Evolutionary conservation across 2,888 invertebrate species (phyloP).

Genomic region (Drosophila suboccidentalis): DNA sequence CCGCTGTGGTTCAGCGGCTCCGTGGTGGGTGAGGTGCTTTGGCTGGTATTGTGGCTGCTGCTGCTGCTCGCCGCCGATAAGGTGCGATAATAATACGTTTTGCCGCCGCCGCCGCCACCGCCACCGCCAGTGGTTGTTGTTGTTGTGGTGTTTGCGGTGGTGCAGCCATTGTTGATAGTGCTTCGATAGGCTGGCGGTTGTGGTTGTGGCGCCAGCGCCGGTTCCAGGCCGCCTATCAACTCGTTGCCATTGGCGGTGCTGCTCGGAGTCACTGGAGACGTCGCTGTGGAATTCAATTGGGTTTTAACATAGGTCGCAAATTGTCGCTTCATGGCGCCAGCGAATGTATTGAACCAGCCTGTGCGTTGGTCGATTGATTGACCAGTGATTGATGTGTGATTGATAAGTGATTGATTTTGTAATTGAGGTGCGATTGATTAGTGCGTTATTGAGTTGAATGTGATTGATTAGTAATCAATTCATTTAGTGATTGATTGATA

Average conservation of each 20-base stretch:
- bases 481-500: neutral
- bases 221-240: conserved; percentile 26
- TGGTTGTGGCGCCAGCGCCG: conserved; percentile 42
- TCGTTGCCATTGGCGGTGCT: conserved; percentile 29
- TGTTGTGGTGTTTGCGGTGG: conserved; percentile 24
- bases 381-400: neutral
- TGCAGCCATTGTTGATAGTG: conserved; percentile 53
- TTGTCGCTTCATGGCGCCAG: conserved; percentile 91
- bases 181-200: conserved; percentile 63
- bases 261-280: conserved; percentile 42
- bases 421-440: neutral
- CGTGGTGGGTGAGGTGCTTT: conserved; percentile 81
- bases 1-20: conserved; percentile 53
- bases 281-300: conserved; percentile 87
- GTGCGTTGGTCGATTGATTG: conserved; percentile 25
- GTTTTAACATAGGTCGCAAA: conserved; percentile 94
- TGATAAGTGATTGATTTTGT: neutral
- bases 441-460: neutral
- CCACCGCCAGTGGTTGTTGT: conserved; percentile 16
- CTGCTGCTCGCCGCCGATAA: conserved; percentile 79
- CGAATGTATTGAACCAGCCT: conserved; percentile 90
- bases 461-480: neutral
- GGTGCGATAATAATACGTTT: conserved; percentile 79
- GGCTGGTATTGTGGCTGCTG: conserved; percentile 76
- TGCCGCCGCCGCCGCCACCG: conserved; percentile 31